Evolutionary conservation across 2,797 vertebrate species (phyloP).

Genomic region (Platalea minor): DNA sequence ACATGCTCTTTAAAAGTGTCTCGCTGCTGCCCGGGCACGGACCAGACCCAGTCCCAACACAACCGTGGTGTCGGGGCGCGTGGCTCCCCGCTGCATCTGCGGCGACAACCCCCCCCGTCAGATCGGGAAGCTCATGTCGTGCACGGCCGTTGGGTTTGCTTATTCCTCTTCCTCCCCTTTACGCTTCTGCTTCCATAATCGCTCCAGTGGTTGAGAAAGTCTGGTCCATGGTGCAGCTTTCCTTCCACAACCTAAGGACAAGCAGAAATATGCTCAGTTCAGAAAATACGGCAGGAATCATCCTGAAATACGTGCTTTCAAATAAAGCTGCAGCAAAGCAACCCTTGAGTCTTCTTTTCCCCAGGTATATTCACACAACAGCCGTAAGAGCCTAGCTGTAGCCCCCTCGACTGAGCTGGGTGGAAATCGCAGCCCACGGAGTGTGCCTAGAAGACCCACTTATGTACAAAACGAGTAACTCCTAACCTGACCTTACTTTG

Average conservation of each 20-base stretch:
- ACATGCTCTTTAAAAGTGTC: rapidly evolving
- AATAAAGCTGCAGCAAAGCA: background rate
- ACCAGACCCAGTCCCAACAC: background rate
- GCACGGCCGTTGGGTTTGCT: rapidly evolving
- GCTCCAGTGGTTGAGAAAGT: rapidly evolving
- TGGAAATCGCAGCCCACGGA: background rate
- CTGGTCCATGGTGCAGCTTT: rapidly evolving
- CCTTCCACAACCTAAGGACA: background rate
- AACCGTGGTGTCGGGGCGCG: rapidly evolving
- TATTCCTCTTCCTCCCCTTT: background rate
- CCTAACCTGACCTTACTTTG: background rate
- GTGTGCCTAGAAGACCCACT: background rate
- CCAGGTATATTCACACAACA: background rate
- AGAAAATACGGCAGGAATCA: rapidly evolving
- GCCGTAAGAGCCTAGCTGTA: rapidly evolving
- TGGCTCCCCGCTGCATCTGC: rapidly evolving
- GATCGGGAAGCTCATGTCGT: rapidly evolving
- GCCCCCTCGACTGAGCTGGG: background rate
- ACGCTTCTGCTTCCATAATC: rapidly evolving
- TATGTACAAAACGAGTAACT: background rate
- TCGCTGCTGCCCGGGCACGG: background rate
- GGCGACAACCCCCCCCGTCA: too few relatives aligned
- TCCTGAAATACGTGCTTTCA: background rate
- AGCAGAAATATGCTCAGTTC: rapidly evolving
- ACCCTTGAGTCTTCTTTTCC: too few relatives aligned